Conservation (phyloP, 2,888 invertebrate species). For the Disparrhopalites patrizii region DNA sequence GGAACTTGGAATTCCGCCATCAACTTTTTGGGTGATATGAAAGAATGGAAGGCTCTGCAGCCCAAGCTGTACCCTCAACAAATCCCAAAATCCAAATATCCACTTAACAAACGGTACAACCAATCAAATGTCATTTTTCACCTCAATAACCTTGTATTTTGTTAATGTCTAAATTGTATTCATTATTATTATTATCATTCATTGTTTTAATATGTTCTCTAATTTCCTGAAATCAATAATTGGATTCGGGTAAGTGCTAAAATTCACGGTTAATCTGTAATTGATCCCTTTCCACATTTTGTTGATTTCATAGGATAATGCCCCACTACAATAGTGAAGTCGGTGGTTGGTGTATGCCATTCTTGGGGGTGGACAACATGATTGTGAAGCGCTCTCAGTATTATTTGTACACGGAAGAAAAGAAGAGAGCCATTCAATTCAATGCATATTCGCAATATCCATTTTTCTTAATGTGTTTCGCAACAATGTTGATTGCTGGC, state of each 20-base stretch:
- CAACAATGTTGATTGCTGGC: neutral
- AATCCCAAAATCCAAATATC: constrained; percentile 60
- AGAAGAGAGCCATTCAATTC: constrained; percentile 72
- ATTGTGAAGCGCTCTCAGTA: constrained; percentile 76
- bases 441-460: constrained; percentile 65
- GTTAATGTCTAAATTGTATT: too few species aligned
- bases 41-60: constrained; percentile 64
- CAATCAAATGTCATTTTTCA: neutral
- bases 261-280: neutral
- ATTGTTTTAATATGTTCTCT: too few species aligned
- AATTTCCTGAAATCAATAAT: too few species aligned
- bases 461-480: constrained; percentile 51
- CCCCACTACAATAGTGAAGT: constrained; percentile 55
- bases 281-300: neutral
- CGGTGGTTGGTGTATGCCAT: constrained; percentile 44
- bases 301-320: constrained; percentile 52
- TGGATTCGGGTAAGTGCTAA: too few species aligned
- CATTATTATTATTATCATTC: too few species aligned
- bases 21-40: constrained; percentile 64
- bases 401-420: constrained; percentile 63
- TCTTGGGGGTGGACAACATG: constrained; percentile 72
- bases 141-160: neutral
- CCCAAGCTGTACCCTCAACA: constrained; percentile 63
- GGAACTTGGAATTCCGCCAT: constrained; percentile 89
- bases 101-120: neutral